These are phyloP conservation scores for Hydrotaea diabolus DNA, from an alignment of 2,888 invertebrate genomes.

Conservation along the genomic window DNA sequence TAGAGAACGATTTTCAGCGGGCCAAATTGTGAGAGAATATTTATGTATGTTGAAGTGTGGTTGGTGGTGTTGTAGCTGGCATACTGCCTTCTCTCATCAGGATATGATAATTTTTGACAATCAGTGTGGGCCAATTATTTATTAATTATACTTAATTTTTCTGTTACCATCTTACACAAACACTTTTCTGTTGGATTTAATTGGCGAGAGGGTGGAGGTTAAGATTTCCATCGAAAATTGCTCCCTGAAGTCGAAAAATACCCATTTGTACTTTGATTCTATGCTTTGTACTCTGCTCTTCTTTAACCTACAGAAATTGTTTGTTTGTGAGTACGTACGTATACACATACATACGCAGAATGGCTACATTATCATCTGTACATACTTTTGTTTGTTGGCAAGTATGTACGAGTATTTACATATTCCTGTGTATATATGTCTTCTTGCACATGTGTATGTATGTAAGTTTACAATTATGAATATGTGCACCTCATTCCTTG, in stretches of 20 bases:
- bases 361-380: too few species aligned
- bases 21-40: not conserved
- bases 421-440: too few species aligned
- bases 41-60: too few species aligned
- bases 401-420: too few species aligned
- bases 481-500: not conserved
- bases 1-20: not conserved
- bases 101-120: conserved; percentile 61
- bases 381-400: too few species aligned
- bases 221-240: not conserved
- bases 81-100: not conserved
- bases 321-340: too few species aligned
- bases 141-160: conserved; percentile 70
- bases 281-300: not conserved
- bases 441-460: too few species aligned
- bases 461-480: too few species aligned
- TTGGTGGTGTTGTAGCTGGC: not conserved
- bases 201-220: not conserved
- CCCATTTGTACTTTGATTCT: not conserved
- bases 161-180: conserved; percentile 4
- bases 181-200: too few species aligned
- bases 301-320: not conserved
- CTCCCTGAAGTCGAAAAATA: not conserved
- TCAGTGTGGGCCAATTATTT: conserved; percentile 71
- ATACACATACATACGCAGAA: not conserved